A percentile compares a stretch with the other conserved stretches of the same genome.
phyloP scores from a whole-genome alignment of 2,888 invertebrate genomes.

The Drosophila meridiana region DNA sequence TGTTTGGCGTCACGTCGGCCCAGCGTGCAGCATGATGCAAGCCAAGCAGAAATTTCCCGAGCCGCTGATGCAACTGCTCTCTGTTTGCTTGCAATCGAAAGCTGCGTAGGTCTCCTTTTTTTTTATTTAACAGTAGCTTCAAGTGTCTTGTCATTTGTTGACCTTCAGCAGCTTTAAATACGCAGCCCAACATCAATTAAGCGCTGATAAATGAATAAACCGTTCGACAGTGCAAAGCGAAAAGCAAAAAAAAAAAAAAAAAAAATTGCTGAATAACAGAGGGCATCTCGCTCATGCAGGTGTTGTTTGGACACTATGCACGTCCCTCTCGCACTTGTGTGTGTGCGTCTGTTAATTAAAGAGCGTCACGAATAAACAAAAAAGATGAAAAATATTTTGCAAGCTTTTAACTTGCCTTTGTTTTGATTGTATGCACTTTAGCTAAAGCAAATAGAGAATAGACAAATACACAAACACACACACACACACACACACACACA shows the following conservation, averaged over 20 bases:
- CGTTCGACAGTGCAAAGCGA: constrained; percentile 35
- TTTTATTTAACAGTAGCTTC: constrained; percentile 38
- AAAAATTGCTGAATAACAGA: constrained; percentile 25
- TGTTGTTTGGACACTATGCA: constrained; percentile 29
- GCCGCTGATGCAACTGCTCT: constrained; percentile 16
- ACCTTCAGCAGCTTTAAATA: constrained; percentile 60
- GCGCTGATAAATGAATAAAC: constrained; percentile 58
- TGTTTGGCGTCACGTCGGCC: constrained; percentile 22
- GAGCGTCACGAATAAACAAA: constrained; percentile 34
- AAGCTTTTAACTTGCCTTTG: constrained; percentile 39
- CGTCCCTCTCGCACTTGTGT: constrained; percentile 34
- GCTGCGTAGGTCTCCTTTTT: constrained; percentile 9
- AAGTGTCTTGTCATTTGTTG: constrained; percentile 59
- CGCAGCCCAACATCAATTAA: constrained; percentile 52
- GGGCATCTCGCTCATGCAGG: constrained; percentile 35
- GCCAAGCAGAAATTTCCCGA: constrained; percentile 24
- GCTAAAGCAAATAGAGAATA: constrained; percentile 21
- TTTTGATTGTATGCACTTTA: constrained; percentile 39
- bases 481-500: constrained; percentile 2
- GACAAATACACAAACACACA: constrained; percentile 7
- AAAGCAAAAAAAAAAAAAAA: constrained; percentile 23
- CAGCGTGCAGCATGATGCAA: constrained; percentile 35
- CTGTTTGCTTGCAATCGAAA: constrained; percentile 20
- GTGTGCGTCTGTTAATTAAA: constrained; percentile 32
- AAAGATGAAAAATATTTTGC: constrained; percentile 49